A percentile compares a stretch with the other conserved stretches of the same genome.
phyloP scores from a whole-genome alignment of 2,888 invertebrate species.

The Stenoptilia bipunctidactyla region DNA sequence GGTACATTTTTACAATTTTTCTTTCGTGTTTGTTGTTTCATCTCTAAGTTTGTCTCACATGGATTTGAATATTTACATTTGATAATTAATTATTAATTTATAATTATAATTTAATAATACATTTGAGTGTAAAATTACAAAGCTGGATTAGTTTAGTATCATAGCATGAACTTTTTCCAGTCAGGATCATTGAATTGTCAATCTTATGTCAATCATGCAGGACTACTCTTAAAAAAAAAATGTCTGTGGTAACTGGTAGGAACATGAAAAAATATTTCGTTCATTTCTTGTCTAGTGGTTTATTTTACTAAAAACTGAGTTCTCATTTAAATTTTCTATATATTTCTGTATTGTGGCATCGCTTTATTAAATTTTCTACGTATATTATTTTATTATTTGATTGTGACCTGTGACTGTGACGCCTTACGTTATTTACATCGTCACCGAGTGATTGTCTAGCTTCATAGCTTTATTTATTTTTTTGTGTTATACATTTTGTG shows the following conservation, averaged over 20 bases:
- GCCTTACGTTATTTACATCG: slow-evolving; percentile 35
- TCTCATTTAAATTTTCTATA: slow-evolving; percentile 7
- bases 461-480: slow-evolving; percentile 34
- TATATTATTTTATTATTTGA: background rate
- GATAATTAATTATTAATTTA: too few relatives aligned
- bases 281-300: slow-evolving; percentile 21
- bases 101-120: too few relatives aligned
- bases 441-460: slow-evolving; percentile 45
- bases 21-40: too few relatives aligned
- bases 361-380: background rate
- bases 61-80: too few relatives aligned
- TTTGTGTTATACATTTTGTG: slow-evolving; percentile 34
- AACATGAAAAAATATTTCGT: background rate
- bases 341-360: slow-evolving; percentile 7
- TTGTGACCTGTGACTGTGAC: background rate
- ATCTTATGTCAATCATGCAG: too few relatives aligned
- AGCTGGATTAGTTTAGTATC: too few relatives aligned
- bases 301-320: slow-evolving; percentile 13
- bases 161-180: too few relatives aligned
- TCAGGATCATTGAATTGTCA: too few relatives aligned
- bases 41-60: too few relatives aligned
- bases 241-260: slow-evolving; percentile 1
- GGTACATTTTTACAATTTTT: too few relatives aligned
- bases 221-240: too few relatives aligned
- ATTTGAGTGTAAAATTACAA: too few relatives aligned